phyloP scores from a whole-genome alignment of 2,888 invertebrate genomes.

The Callyntrura sp. region DNA sequence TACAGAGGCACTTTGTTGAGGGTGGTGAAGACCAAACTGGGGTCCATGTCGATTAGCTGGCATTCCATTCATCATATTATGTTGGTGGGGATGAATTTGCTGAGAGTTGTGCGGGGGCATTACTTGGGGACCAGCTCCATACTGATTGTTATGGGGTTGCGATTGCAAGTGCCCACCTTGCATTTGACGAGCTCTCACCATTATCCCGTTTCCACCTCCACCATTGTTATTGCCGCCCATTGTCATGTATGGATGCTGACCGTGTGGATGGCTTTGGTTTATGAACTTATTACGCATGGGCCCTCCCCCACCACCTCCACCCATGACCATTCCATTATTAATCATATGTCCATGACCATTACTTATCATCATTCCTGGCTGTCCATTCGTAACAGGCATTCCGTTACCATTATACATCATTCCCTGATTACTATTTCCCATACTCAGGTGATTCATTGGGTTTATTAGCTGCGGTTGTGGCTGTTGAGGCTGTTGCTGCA shows the following conservation, averaged over 20 bases:
- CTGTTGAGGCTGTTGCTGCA: slow-evolving; percentile 56
- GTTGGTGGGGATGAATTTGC: slow-evolving; percentile 36
- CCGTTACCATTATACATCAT: slow-evolving; percentile 62
- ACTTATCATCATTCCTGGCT: slow-evolving; percentile 10
- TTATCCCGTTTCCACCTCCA: slow-evolving; percentile 21
- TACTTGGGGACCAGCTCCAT: slow-evolving; percentile 35
- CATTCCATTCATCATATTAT: slow-evolving; percentile 48
- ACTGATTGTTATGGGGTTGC: slow-evolving; percentile 58
- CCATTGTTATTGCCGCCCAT: slow-evolving; percentile 20
- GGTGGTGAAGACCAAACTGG: slow-evolving; percentile 57
- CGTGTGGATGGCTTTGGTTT: slow-evolving; percentile 29
- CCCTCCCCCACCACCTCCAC: slow-evolving; percentile 10
- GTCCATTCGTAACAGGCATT: slow-evolving; percentile 27
- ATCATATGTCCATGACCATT: slow-evolving; percentile 50
- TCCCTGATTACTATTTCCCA: slow-evolving; percentile 30
- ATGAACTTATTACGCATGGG: slow-evolving; percentile 67
- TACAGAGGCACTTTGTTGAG: slow-evolving; percentile 67
- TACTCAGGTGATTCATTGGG: slow-evolving; percentile 6
- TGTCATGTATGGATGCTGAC: slow-evolving; percentile 65
- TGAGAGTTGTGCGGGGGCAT: slow-evolving; percentile 48
- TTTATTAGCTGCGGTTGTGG: slow-evolving; percentile 32
- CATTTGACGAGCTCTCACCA: slow-evolving; percentile 61
- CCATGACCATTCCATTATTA: slow-evolving; percentile 49
- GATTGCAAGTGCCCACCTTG: slow-evolving; percentile 34
- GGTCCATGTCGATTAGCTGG: slow-evolving; percentile 5